Base-by-base conservation (phyloP, 1,140 invertebrate genomes). In the Goniozus legneri region DNA sequence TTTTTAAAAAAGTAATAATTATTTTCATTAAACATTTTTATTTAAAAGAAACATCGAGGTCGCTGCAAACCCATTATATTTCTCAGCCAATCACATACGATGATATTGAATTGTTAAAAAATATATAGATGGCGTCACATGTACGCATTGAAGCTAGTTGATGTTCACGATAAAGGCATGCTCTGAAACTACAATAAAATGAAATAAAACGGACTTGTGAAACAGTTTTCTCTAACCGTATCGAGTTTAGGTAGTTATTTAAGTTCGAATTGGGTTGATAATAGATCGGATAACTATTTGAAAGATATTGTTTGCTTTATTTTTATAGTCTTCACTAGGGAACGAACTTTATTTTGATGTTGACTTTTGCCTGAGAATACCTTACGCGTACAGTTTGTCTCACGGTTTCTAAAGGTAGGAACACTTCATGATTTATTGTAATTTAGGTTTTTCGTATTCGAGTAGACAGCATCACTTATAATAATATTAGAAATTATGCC, bases 161-260 rank as follows among this genome's bases (percentile, higher is more conserved):
- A 4, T 4, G 4, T 27, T 50, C 39, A 54, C 37, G 4, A 30
- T 39, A 46, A 49, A 45, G 50, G 45, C 54, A 58, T 56, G 56
- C 50, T 50, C 47, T 54, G 16, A 57, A 57, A 58, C 54, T 30
- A 46, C 33, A 50, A 50, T 56, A 50, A 53, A 53, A 58, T 44
- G 54, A 58, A 53, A 57, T 58, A 56, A 58, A 53, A 30, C 34
- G 16, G 50, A 44, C 2, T 8, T 37, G 30, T 18, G 34, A 47
- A 42, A 37, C 24, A 38, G 31, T 45, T 48, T 44, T 44, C 24
- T 55, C 41, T 22, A 27, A 46, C 12, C 24, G 54, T 53, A 21
- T 46, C 24, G 32, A 32, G 33, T 58, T 58, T 58, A 42, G 46
- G 38, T 44, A 46, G 41, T 49, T 43, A 16, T 36, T 19, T 16